phyloP scores from a whole-genome alignment of 2,113 vertebrate species.

The Pao palembangensis region DNA sequence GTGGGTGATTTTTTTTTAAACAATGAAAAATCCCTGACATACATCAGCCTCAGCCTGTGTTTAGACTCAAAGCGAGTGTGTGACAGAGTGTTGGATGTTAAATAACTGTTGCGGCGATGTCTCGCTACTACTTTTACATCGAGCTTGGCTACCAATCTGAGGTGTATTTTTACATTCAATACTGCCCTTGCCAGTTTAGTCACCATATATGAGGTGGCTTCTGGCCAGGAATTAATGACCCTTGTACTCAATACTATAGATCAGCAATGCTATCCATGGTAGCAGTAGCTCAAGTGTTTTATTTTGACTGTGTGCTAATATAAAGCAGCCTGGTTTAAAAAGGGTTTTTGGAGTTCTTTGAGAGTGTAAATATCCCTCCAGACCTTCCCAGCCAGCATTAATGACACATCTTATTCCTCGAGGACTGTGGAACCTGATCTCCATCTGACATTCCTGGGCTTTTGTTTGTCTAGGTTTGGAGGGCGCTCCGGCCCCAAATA shows the following conservation, averaged over 20 bases:
- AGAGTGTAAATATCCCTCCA: conserved; percentile 49
- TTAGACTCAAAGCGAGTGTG: no score
- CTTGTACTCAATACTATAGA: conserved; percentile 33
- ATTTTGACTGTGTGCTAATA: background rate
- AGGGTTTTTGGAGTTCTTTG: conserved; percentile 27
- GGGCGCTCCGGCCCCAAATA: conserved; percentile 50
- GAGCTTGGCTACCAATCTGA: conserved; percentile 26
- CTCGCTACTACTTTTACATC: conserved; percentile 32
- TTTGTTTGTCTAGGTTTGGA: conserved; percentile 67
- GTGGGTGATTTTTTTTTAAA: no score
- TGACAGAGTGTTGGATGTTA: conserved; percentile 32
- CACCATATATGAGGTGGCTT: background rate
- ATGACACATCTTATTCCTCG: conserved; percentile 66
- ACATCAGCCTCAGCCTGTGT: no score
- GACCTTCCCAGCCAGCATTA: conserved; percentile 63
- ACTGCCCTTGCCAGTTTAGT: background rate
- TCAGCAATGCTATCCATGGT: conserved; percentile 31
- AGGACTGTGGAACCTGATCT: conserved; percentile 65
- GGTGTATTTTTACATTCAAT: conserved; percentile 4
- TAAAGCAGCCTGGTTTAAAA: background rate
- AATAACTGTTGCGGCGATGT: conserved; percentile 35
- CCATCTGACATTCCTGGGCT: conserved; percentile 67
- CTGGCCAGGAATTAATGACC: conserved; percentile 29
- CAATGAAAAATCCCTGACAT: no score
- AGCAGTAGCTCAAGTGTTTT: conserved; percentile 13